Evolutionary conservation across 2,888 invertebrate genomes (phyloP).

Genomic region (Parelbella ahira): DNA sequence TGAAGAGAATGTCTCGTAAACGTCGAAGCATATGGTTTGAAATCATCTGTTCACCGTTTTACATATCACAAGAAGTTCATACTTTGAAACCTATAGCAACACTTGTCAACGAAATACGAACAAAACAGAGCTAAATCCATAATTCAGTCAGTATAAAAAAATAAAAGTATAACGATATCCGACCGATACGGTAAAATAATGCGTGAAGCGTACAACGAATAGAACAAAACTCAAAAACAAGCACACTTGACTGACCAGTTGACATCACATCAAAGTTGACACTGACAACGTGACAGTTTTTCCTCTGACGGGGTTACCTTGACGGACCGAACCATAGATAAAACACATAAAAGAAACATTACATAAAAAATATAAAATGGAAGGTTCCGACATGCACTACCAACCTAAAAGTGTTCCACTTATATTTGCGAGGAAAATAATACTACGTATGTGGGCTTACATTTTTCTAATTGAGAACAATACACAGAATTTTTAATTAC

Average conservation of each 20-base stretch:
- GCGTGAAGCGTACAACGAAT: conserved; percentile 40
- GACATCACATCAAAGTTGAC: neutral
- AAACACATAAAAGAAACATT: too few relatives aligned
- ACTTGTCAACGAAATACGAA: conserved; percentile 38
- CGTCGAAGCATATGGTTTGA: conserved; percentile 70
- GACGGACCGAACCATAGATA: too few relatives aligned
- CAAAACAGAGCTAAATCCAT: conserved; percentile 32
- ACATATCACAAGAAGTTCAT: conserved; percentile 69
- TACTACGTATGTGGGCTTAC: too few relatives aligned
- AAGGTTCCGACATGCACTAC: too few relatives aligned
- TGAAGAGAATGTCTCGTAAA: conserved; percentile 46
- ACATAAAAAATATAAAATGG: too few relatives aligned
- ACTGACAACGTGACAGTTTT: conserved; percentile 27
- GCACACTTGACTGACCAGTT: neutral
- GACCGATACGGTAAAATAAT: conserved; percentile 50
- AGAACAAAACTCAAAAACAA: conserved; percentile 52
- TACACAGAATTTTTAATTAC: too few relatives aligned
- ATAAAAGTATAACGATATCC: conserved; percentile 33
- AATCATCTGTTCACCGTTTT: conserved; percentile 67
- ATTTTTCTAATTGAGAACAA: too few relatives aligned
- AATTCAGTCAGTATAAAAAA: conserved; percentile 31
- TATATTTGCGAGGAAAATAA: too few relatives aligned
- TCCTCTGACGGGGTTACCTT: too few relatives aligned
- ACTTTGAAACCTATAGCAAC: conserved; percentile 43
- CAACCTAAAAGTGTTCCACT: too few relatives aligned